Conservation (phyloP, 2,888 invertebrate species). For the Tridacna crocea region DNA sequence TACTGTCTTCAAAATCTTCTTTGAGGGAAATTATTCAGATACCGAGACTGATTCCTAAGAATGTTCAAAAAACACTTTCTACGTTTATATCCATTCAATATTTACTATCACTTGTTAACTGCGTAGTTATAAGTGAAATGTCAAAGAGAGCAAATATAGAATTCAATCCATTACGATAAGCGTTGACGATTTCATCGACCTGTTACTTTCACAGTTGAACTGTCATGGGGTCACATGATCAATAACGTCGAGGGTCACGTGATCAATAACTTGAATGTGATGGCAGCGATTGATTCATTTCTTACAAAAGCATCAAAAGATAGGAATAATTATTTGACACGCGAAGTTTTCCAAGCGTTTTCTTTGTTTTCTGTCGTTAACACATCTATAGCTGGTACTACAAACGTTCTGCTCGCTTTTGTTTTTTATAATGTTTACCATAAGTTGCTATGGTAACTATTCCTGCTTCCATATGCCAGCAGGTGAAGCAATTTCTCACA, state of each 20-base stretch:
- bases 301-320: neutral
- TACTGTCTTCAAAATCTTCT: too few species aligned
- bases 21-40: too few species aligned
- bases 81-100: too few species aligned
- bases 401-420: neutral
- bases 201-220: too few species aligned
- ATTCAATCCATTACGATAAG: conserved; percentile 1
- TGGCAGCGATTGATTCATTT: neutral
- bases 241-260: neutral
- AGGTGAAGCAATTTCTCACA: neutral
- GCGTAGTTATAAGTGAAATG: conserved; percentile 1
- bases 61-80: too few species aligned
- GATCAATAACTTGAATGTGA: conserved; percentile 2
- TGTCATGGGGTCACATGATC: too few species aligned
- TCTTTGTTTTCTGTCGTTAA: too few species aligned
- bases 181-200: neutral
- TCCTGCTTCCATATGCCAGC: neutral
- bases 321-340: neutral
- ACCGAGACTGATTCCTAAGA: too few species aligned
- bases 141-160: conserved; percentile 1
- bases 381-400: neutral
- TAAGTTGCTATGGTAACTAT: conserved; percentile 20
- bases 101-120: too few species aligned
- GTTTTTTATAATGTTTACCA: conserved; percentile 1
- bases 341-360: neutral